Conservation (phyloP, 2,113 vertebrate species). For the Macquaria ambigua region DNA sequence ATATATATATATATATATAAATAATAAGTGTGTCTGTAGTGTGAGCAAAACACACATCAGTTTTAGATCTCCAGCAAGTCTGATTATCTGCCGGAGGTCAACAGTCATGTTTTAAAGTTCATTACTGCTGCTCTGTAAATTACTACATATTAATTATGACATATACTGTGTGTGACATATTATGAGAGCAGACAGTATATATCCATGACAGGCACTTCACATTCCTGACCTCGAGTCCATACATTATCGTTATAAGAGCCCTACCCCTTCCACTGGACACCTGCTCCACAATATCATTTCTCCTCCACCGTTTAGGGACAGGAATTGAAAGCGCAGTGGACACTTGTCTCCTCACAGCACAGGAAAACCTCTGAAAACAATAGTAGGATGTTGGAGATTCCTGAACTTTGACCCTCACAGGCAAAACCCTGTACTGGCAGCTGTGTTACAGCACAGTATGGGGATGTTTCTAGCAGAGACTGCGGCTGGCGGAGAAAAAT, state of each 20-base stretch:
- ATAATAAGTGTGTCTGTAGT: background rate
- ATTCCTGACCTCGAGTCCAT: slow-evolving; percentile 32
- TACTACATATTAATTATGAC: background rate
- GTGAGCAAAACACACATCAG: background rate
- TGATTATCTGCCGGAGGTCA: slow-evolving; percentile 5
- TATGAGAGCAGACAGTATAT: background rate
- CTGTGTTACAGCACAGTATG: slow-evolving; percentile 20
- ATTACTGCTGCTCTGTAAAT: slow-evolving; percentile 14
- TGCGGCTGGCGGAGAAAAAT: background rate
- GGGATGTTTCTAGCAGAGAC: slow-evolving; percentile 15
- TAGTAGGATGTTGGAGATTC: slow-evolving; percentile 75
- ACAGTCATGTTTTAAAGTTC: slow-evolving; percentile 16
- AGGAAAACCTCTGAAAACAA: slow-evolving; percentile 74
- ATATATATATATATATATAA: background rate
- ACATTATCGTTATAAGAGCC: slow-evolving; percentile 44
- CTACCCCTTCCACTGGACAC: slow-evolving; percentile 32
- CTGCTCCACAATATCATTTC: slow-evolving; percentile 40
- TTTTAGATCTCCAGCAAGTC: background rate
- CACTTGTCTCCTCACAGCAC: slow-evolving; percentile 54
- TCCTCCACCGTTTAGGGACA: slow-evolving; percentile 22
- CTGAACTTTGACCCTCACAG: slow-evolving; percentile 63
- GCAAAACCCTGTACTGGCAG: slow-evolving; percentile 38
- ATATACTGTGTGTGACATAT: background rate
- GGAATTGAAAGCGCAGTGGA: slow-evolving; percentile 50
- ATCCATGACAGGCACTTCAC: slow-evolving; percentile 30